Base-by-base conservation (phyloP, 2,888 invertebrate genomes). In the Cantharis nigra region DNA sequence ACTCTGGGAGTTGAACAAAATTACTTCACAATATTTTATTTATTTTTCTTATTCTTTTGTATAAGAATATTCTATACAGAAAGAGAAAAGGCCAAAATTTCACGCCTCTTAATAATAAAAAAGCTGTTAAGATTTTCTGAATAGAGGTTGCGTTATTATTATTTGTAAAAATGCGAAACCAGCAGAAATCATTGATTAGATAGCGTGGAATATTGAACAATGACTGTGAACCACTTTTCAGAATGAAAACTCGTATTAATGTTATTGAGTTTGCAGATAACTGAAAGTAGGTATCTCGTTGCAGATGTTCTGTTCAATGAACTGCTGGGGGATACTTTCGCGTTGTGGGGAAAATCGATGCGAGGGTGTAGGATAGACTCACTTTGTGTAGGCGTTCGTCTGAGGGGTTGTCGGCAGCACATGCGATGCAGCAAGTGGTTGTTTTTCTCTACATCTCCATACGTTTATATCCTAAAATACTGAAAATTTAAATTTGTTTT, bases 271-370 rank as follows among this genome's bases (percentile, higher is more conserved):
- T 83, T 82, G 81, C 81, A 83, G 83, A 82, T 83, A 82, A 84
- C 80, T 82, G 80, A 79, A 81, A 71, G 78, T 77, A 76, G 78
- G 78, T 81, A 80, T 79, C 82, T 77, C 80, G 81, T 78, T 83
- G 83, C 84, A 83, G 86, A 85, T 86, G 85, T 86, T 85, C 86
- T 86, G 85, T 87, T 85, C 86, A 86, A 84, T 85, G 86, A 84
- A 86, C 84, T 83, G 80, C 77, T 80, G 76, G 78, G 80, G 78
- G 75, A 83, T 62, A 63, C 33, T 75, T 77, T 76, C 74, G 71
- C 28, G 69, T 79, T 67, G 65, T 67, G 65, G 79, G 71, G 79
- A 79, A 78, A 78, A 77, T 80, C 76, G 69, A 80, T 78, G 71
- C 84, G 81, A 84, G 82, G 84, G 83, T 83, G 82, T 83, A 84